Evolutionary conservation across 2,888 invertebrate genomes (phyloP), one percentile per base, ranked within the genome.

Genomic region (Drosophila tanythrix): DNA sequence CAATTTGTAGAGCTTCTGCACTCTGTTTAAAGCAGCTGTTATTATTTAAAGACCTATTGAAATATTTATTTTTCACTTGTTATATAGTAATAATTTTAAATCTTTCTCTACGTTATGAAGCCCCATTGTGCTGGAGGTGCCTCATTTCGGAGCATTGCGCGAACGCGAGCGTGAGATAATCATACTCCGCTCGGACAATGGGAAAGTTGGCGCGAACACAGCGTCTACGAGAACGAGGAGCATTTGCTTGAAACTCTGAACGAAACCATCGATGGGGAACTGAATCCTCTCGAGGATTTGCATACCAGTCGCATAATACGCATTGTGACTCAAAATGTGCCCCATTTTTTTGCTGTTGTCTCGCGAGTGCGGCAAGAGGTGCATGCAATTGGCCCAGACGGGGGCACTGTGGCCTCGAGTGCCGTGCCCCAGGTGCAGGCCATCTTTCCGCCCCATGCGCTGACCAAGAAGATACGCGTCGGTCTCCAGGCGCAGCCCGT

Each of bases 161-260:
- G 98, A 98, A 70, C 96, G 96, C 83, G 99, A 99, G 92, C 95
- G 99, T 7, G 99, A 99, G 94, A 98, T 99, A 57, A 97, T 99
- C 43, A 97, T 99, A 80, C 94, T 99, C 75, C 95, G 99, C 57
- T 99, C 99, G 5, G 99, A 99, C 93, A 98, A 99, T 89, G 99
- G 99, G 99, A 99, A 93, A 98, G 97, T 36, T 99, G 99, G 99
- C 97, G 98, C 79, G 99, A 99, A 92, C 99, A 99, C 92, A 96
- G 96, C 43, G 93, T 97, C 71, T 96, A 96, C 90, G 97, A 97
- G 68, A 96, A 95, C 62, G 97, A 98, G 91, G 97, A 98, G 91
- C 96, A 97, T 56, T 96, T 98, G 38, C 96, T 98, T 93, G 98
- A 99, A 92, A 97, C 98, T 31, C 94, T 99, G 70, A 97, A 98